Evolutionary conservation across 2,113 vertebrate genomes (phyloP).

Genomic region (Protobothrops flavoviridis): DNA sequence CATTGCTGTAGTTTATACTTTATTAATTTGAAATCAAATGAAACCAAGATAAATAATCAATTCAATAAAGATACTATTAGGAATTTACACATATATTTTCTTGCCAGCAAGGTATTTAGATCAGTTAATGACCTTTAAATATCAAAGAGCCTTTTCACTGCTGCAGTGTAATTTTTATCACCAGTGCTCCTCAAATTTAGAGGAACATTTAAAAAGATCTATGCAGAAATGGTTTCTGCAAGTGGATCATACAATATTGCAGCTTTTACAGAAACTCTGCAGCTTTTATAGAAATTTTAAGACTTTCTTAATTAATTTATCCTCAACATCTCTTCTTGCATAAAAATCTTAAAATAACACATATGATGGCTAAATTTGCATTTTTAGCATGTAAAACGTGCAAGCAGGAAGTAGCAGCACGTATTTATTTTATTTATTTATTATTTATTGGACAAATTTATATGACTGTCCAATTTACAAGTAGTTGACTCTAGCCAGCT

Average conservation of each 20-base stretch:
- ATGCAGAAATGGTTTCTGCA: not conserved
- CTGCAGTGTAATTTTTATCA: not conserved
- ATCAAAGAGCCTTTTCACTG: not conserved
- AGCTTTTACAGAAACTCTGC: not conserved
- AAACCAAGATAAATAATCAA: not conserved
- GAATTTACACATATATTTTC: not conserved
- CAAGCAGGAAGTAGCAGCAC: not conserved
- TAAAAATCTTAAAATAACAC: not conserved
- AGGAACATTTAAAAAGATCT: not conserved
- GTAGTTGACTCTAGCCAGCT: too few relatives aligned
- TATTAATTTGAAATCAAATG: not conserved
- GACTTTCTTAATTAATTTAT: not conserved
- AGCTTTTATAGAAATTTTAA: not conserved
- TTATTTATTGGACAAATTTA: too few relatives aligned
- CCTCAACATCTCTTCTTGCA: not conserved
- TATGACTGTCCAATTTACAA: too few relatives aligned
- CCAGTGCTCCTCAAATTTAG: not conserved
- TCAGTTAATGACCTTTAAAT: not conserved
- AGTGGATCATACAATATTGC: not conserved
- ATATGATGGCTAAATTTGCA: not conserved
- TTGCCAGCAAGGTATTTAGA: not conserved
- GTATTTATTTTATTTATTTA: too few relatives aligned
- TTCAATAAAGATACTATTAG: not conserved
- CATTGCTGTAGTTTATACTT: not conserved
- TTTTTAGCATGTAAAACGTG: not conserved